Evolutionary conservation across 2,888 invertebrate genomes (phyloP).

Genomic region (Camponotus fellah): DNA sequence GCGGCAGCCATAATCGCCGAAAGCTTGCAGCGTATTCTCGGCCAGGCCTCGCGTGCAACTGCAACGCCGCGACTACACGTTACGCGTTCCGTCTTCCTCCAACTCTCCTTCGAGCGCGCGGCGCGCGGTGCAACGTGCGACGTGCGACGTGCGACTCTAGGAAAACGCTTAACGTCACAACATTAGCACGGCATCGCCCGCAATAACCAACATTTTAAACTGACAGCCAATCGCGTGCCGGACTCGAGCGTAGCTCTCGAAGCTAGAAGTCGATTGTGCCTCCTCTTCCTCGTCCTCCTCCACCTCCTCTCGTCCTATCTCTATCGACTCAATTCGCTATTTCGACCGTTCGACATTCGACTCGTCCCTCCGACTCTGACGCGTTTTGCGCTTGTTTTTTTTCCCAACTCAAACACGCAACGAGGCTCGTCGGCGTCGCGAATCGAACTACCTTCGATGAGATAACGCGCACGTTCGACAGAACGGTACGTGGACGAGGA

Average conservation of each 20-base stretch:
- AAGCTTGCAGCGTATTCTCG: slow-evolving; percentile 57
- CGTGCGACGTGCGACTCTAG: not conserved
- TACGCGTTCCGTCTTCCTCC: not conserved
- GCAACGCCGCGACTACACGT: not conserved
- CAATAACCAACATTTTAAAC: slow-evolving; percentile 85
- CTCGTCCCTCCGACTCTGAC: not conserved
- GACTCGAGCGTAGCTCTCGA: slow-evolving; percentile 76
- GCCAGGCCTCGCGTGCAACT: slow-evolving; percentile 22
- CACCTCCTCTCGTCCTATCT: not conserved
- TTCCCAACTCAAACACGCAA: not conserved
- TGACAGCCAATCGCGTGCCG: slow-evolving; percentile 80
- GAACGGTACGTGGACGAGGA: slow-evolving; percentile 13
- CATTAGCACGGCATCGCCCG: slow-evolving; percentile 80
- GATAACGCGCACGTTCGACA: not conserved
- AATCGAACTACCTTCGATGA: not conserved
- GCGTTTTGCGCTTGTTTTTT: slow-evolving; percentile 10
- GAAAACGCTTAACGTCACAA: slow-evolving; percentile 83
- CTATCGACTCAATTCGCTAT: too few species aligned
- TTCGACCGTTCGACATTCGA: too few species aligned
- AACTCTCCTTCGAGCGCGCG: slow-evolving; percentile 4
- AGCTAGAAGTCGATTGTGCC: slow-evolving; percentile 73
- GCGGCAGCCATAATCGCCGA: slow-evolving; percentile 75
- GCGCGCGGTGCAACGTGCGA: not conserved
- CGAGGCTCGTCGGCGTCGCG: not conserved
- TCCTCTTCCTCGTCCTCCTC: too few species aligned